Evolutionary conservation across 1,140 invertebrate genomes (phyloP), one percentile per base, ranked within the genome.

Genomic region (Bombus terrestris): DNA sequence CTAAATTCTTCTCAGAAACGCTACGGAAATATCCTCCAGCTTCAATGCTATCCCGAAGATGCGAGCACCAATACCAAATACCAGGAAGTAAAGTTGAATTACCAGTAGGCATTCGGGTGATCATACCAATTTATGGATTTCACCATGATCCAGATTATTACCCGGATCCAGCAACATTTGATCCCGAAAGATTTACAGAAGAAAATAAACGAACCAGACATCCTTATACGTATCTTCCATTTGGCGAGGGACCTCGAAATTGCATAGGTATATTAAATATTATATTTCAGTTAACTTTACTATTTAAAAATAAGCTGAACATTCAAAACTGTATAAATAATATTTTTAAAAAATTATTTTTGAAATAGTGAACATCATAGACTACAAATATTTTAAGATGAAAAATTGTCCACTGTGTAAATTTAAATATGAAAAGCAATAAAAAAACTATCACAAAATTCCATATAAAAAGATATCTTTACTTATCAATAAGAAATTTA

Each of bases 241-340:
- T 98, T 89, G 97, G 97, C 2, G 96, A 97, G 73, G 98, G 98
- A 18, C 97, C 97, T 1, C 96, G 97, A 69, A 97, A 96, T 92
- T 98, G 97, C 92, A 97, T 98, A 88, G 97, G 97, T 96, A 95
- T 93, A 79, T 88, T 64, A 68, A 57, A 64, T 41, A 8, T 3
- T 69, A 39, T 68, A 68, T 37, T 35, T 35, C 15, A 68, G 10
- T 68, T 22, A 9, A 10, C 2, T 22, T 35, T 35, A 9, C 15
- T 66, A 2, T 35, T 35, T 53, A 9, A 68, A 35, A 22, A 15
- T 32, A 66, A 66, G 5, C 47, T 53, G 47, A 53, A 53, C 18
- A 2, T 53, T 53, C 0, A 53, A 53, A 53, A 22, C 22, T 53
- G 18, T 22, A 53, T 22, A 8, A 53, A 22, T 6, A 53, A 22